These are phyloP conservation scores for Lepus oiostolus DNA, from an alignment of 2,797 vertebrate genomes.

Conservation along the genomic window DNA sequence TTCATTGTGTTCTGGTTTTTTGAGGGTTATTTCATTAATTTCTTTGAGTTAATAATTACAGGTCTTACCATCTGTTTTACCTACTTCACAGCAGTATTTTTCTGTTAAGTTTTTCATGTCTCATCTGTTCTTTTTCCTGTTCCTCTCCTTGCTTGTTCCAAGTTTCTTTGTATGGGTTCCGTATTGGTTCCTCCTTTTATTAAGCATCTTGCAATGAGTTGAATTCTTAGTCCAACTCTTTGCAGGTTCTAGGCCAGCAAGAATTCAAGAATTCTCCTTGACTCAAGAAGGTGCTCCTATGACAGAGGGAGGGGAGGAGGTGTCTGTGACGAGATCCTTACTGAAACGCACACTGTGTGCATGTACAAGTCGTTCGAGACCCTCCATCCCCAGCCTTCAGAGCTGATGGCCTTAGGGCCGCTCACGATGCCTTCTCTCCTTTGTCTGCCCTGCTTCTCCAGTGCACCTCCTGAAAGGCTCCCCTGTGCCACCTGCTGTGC, in stretches of 20 bases:
- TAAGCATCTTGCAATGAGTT: background rate
- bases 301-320: background rate
- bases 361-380: background rate
- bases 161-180: background rate
- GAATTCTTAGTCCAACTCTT: background rate
- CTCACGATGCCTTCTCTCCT: background rate
- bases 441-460: background rate
- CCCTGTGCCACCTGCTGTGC: background rate
- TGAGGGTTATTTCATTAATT: background rate
- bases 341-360: background rate
- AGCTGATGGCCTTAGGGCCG: too few relatives aligned
- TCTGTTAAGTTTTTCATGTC: background rate
- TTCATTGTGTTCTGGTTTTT: background rate
- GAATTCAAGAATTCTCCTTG: background rate
- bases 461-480: background rate
- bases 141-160: background rate
- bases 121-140: background rate
- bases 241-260: background rate
- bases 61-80: background rate
- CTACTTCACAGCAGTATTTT: background rate
- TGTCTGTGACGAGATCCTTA: background rate
- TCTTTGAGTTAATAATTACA: background rate
- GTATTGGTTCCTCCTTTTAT: background rate
- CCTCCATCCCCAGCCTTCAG: background rate
- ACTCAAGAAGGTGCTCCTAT: background rate